Conservation (phyloP, 2,797 vertebrate genomes). For the Peromyscus melanophrys region DNA sequence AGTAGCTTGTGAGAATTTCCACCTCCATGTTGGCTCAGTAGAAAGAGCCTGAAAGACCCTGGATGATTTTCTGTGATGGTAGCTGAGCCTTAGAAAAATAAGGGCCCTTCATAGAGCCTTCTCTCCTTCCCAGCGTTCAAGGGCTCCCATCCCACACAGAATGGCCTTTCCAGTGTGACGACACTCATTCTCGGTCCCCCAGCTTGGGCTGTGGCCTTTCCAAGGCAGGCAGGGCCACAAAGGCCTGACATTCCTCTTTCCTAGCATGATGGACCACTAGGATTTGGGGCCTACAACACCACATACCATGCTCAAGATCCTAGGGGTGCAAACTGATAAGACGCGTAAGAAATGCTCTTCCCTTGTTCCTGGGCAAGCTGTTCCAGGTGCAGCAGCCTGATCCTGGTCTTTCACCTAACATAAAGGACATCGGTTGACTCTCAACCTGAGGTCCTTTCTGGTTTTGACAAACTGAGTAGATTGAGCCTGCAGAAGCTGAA, state of each 20-base stretch:
- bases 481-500: background rate
- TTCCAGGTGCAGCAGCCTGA: no score
- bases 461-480: background rate
- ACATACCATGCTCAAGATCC: background rate
- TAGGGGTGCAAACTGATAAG: background rate
- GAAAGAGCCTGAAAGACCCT: background rate
- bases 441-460: background rate
- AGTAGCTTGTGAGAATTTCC: background rate
- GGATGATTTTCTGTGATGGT: background rate
- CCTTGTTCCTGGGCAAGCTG: background rate
- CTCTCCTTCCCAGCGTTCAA: background rate
- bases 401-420: background rate
- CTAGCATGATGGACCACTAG: background rate
- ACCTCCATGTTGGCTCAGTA: background rate
- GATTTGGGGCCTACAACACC: background rate
- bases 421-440: background rate
- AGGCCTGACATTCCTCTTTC: background rate
- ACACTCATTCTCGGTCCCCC: no score
- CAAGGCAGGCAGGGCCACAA: accelerated
- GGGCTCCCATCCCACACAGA: background rate
- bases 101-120: background rate
- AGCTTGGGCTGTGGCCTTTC: background rate
- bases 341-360: background rate
- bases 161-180: background rate
- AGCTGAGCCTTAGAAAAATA: background rate